Evolutionary conservation across 2,797 vertebrate species (phyloP).

Genomic region (Ctenopoma kingsleyae): DNA sequence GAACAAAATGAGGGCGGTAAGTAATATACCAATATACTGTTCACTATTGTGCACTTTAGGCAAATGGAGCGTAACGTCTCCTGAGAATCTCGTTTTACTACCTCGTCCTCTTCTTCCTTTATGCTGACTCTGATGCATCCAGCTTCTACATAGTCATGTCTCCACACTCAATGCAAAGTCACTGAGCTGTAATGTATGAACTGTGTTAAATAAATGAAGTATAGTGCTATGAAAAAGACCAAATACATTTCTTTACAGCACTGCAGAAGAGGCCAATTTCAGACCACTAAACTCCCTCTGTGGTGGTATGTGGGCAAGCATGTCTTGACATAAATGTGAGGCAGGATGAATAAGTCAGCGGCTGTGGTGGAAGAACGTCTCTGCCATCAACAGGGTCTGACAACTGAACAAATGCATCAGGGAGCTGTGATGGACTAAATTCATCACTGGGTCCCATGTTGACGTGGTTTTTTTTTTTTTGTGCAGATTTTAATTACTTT

Average conservation of each 20-base stretch:
- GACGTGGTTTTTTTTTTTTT: constrained; percentile 14
- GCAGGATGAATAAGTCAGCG: constrained; percentile 70
- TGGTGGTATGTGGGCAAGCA: constrained; percentile 41
- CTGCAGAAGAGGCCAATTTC: constrained; percentile 42
- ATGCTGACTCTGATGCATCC: constrained; percentile 38
- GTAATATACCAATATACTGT: neutral
- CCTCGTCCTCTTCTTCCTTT: constrained; percentile 12
- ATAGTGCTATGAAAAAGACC: too few relatives aligned
- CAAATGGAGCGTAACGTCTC: neutral
- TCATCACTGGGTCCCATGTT: constrained; percentile 42
- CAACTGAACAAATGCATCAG: constrained; percentile 34
- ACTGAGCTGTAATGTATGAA: constrained; percentile 73
- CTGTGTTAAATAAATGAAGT: constrained; percentile 73
- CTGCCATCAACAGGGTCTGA: constrained; percentile 27
- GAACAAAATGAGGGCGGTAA: neutral
- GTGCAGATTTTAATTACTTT: constrained; percentile 48
- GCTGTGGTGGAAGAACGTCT: constrained; percentile 27
- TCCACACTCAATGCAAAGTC: constrained; percentile 64
- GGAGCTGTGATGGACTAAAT: constrained; percentile 56
- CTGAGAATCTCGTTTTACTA: neutral
- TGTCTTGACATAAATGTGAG: constrained; percentile 56
- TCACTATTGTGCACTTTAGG: constrained; percentile 25
- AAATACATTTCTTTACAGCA: too few relatives aligned
- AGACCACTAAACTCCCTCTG: constrained; percentile 51
- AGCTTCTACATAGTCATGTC: constrained; percentile 65